Base-by-base conservation (phyloP, 2,888 invertebrate species). In the Pristionchus mayeri region DNA sequence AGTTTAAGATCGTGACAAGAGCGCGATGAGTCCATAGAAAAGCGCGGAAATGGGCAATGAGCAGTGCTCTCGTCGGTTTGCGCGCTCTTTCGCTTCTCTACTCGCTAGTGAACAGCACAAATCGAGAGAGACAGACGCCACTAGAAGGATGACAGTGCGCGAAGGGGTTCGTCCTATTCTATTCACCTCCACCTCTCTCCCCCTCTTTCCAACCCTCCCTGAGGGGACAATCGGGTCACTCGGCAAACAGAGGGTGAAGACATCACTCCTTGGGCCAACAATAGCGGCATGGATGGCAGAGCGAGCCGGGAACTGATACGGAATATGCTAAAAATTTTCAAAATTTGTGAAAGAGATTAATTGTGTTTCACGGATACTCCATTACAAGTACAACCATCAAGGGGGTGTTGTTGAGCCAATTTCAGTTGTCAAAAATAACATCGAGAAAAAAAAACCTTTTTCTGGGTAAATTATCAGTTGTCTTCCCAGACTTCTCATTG, bases 181-280 rank as follows among this genome's bases (percentile, higher is more conserved):
- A 67, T 67, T 67, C 67, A 67, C 37, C 67, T n/a, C 60, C 54
- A 24, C 54, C 24, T 60, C 24, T 13, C 57, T 27, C 57, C 57
- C 3, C 7, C 57, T 21, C 34, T n/a, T 63, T 34, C 16, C 21
- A 27, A 16, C 34, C 34, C 3, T 16, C 2, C 60, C 71, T 71
- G 37, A 71, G 40, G 71, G 40, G 71, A 44, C 40, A 71, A 71
- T 71, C 71, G n/a, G 67, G 67, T 67, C 67, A 67, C 67, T 67
- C 67, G 34, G 67, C 67, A 67, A 67, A 67, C 37, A 67, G 16
- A 21, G 34, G 37, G 37, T 13, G 37, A 67, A 9, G 34, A 67
- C 67, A 67, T 67, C 67, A 67, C 67, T 37, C 67, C 67, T 18
- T 16, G 13, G 6, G 18, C 37, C 60, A 27, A 60, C 60, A 60